phyloP scores from a whole-genome alignment of 2,888 invertebrate species.

The Pteria penguin region DNA sequence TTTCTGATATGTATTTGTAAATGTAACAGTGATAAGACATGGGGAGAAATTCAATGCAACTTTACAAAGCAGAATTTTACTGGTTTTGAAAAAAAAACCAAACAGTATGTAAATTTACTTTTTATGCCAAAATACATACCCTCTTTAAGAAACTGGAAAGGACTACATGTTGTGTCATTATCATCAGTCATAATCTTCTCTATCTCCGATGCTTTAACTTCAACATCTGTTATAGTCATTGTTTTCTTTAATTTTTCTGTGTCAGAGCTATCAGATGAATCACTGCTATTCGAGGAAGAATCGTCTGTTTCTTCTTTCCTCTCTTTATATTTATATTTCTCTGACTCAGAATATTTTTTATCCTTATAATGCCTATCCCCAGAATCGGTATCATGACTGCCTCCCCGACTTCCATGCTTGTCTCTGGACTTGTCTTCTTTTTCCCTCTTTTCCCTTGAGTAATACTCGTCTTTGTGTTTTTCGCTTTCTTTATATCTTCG shows the following conservation, averaged over 20 bases:
- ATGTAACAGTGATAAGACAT: too few relatives aligned
- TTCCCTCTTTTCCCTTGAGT: background rate
- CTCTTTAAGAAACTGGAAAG: background rate
- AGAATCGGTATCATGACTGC: background rate
- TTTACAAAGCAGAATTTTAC: too few relatives aligned
- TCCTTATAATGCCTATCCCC: background rate
- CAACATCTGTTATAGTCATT: background rate
- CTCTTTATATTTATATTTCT: constrained; percentile 33
- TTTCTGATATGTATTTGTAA: too few relatives aligned
- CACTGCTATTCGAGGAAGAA: background rate
- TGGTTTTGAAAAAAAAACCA: too few relatives aligned
- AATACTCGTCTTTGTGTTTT: background rate
- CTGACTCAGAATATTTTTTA: background rate
- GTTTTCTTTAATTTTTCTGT: background rate
- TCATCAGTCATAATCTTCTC: background rate
- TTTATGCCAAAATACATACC: too few relatives aligned
- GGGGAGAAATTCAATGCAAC: too few relatives aligned
- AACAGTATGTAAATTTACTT: too few relatives aligned
- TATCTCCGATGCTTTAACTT: too few relatives aligned
- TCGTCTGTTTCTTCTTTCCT: constrained; percentile 47
- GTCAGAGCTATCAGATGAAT: background rate
- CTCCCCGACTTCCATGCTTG: too few relatives aligned
- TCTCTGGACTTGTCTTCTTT: background rate
- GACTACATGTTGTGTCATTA: background rate
- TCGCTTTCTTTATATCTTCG: background rate